These are phyloP conservation scores for Agrochola circellaris DNA, from an alignment of 2,888 invertebrate genomes.

Conservation along the genomic window DNA sequence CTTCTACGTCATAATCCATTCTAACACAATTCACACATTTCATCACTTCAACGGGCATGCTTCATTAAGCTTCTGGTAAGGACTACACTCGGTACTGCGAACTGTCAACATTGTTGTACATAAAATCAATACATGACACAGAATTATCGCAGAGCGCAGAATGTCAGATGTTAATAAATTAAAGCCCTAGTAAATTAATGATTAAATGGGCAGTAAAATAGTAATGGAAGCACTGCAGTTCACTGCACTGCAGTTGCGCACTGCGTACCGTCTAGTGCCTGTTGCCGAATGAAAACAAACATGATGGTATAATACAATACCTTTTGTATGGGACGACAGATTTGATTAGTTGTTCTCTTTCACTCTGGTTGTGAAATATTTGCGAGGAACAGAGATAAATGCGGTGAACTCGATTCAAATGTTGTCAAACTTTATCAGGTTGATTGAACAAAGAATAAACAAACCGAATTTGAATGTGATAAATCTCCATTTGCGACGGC, in stretches of 20 bases:
- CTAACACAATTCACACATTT: conserved; percentile 83
- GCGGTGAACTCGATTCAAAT: not conserved
- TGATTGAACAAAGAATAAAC: conserved; percentile 8
- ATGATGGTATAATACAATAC: conserved; percentile 11
- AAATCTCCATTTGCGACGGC: not conserved
- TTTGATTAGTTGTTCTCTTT: conserved; percentile 46
- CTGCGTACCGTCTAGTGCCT: not conserved
- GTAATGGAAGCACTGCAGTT: conserved; percentile 16
- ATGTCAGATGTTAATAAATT: conserved; percentile 5
- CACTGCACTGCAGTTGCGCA: conserved; percentile 24
- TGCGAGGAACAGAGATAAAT: conserved; percentile 31
- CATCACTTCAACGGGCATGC: conserved; percentile 65
- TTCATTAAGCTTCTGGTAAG: conserved; percentile 29
- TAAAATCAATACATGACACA: conserved; percentile 62
- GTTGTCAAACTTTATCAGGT: conserved; percentile 14
- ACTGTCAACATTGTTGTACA: conserved; percentile 55
- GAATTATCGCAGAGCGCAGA: conserved; percentile 26
- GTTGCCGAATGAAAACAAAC: conserved; percentile 47
- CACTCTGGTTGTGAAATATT: conserved; percentile 5
- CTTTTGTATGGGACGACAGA: not conserved
- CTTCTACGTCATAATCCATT: conserved; percentile 85
- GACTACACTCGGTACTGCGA: conserved; percentile 30
- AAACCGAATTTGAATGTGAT: conserved; percentile 16
- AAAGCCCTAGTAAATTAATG: not conserved
- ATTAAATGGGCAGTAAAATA: not conserved